These are phyloP conservation scores for Neelides sp. DNA, from an alignment of 1,140 invertebrate genomes.

Conservation along the genomic window DNA sequence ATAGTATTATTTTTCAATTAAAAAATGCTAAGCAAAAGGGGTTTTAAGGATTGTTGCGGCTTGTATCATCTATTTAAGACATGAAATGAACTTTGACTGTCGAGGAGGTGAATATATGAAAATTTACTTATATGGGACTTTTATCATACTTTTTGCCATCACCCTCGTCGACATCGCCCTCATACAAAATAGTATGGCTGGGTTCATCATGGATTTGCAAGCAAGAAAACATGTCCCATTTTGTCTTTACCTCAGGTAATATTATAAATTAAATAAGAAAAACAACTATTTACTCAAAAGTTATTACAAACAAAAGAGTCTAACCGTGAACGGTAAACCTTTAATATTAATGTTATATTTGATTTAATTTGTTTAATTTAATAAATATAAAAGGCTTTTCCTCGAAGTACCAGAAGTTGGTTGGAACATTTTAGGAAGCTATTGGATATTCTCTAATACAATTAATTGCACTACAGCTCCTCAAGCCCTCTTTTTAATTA, in stretches of 20 bases:
- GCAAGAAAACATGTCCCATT: constrained; percentile 35
- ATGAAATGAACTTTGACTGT: constrained; percentile 29
- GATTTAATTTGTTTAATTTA: constrained; percentile 8
- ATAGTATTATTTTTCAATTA: not conserved
- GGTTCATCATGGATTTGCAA: constrained; percentile 35
- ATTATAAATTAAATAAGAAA: not conserved
- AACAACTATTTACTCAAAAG: not conserved
- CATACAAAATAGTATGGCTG: constrained; percentile 35
- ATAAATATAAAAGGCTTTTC: constrained; percentile 43
- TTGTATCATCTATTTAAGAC: constrained; percentile 29
- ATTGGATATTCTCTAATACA: constrained; percentile 54
- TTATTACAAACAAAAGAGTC: no score
- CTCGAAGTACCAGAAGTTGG: constrained; percentile 59
- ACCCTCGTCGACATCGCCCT: constrained; percentile 33
- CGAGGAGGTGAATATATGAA: constrained; percentile 27
- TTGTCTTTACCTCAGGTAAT: constrained; percentile 36
- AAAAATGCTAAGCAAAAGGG: not conserved
- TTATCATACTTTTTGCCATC: constrained; percentile 33
- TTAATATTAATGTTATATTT: not conserved
- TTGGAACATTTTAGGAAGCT: constrained; percentile 63
- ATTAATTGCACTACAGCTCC: constrained; percentile 44
- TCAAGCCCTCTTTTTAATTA: constrained; percentile 55
- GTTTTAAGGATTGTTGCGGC: constrained; percentile 29
- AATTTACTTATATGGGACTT: constrained; percentile 29
- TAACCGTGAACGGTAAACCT: no score